Evolutionary conservation across 2,888 invertebrate genomes (phyloP), one percentile per base, ranked within the genome.

Genomic region (Euzophera pinguis): DNA sequence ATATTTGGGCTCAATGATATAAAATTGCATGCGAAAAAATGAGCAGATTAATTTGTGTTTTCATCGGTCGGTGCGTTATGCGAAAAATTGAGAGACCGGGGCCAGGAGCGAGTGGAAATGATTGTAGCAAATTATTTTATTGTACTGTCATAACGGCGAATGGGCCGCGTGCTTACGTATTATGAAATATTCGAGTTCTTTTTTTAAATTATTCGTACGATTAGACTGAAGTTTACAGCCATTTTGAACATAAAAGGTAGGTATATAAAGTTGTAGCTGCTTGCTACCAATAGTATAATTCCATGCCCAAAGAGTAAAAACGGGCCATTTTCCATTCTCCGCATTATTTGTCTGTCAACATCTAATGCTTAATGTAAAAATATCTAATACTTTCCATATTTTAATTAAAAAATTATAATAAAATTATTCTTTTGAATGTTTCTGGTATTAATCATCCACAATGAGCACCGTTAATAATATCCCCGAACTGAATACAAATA

Each of bases 31-130:
- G 79, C 81, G 84, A 90, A 88, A 65, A 89, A 89, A 89, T 90
- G 85, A 89, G 86, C 75, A 88, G 89, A 90, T 90, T 90, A 90
- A 90, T 88, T 89, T 88, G 79, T 81, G 73, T 86, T 87, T 88
- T 81, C 87, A 87, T 88, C 81, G 86, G 81, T 73, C 70, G 78
- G 84, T 84, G 84, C 88, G 84, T 81, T 86, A 77, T 86, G 89
- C 88, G 90, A 90, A 84, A 90, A 90, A 90, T 90, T 90, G 90
- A 73, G 76, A 76, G 78, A 62, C 69, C 81, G 63, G 77, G 71
- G 73, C 75, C 75, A 79, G 13, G 38, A 38, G 5, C 35, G 82
- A 90, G 88, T 89, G 82, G 79, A 88, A 86, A 87, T 84, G 84
- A 85, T 82, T 75, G 79, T 70, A 57, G 70, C 74, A 65, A 78